These are phyloP conservation scores for Nautilus pompilius DNA, from an alignment of 1,140 invertebrate species.

Conservation along the genomic window DNA sequence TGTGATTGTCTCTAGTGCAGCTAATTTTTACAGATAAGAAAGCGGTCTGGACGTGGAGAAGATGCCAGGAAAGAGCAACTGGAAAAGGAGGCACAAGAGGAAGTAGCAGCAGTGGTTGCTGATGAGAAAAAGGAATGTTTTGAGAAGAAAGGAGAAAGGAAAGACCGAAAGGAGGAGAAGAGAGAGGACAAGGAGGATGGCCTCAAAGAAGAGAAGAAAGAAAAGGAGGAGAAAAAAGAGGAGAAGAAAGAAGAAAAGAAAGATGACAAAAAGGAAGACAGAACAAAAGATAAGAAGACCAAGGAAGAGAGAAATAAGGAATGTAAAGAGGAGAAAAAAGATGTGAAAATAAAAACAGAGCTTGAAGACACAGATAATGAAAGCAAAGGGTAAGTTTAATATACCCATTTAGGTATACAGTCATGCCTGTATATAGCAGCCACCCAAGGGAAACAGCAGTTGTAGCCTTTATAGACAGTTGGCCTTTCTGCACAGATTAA, in stretches of 20 bases:
- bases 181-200: neutral
- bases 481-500: too few species aligned
- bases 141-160: too few species aligned
- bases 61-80: neutral
- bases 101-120: neutral
- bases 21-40: neutral
- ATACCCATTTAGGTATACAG: too few species aligned
- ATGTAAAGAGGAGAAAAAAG: neutral
- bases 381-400: too few species aligned
- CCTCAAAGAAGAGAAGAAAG: neutral
- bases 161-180: neutral
- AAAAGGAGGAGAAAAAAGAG: neutral
- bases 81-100: neutral
- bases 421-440: too few species aligned
- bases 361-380: too few species aligned
- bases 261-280: neutral
- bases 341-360: too few species aligned
- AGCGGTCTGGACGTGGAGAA: neutral
- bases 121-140: neutral
- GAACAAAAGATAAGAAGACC: constrained; percentile 1
- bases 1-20: too few species aligned
- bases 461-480: too few species aligned
- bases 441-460: too few species aligned
- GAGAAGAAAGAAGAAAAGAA: neutral
- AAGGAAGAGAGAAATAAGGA: constrained; percentile 1